Evolutionary conservation across 1,140 invertebrate species (phyloP).

Genomic region (Camponotus pennsylvanicus): DNA sequence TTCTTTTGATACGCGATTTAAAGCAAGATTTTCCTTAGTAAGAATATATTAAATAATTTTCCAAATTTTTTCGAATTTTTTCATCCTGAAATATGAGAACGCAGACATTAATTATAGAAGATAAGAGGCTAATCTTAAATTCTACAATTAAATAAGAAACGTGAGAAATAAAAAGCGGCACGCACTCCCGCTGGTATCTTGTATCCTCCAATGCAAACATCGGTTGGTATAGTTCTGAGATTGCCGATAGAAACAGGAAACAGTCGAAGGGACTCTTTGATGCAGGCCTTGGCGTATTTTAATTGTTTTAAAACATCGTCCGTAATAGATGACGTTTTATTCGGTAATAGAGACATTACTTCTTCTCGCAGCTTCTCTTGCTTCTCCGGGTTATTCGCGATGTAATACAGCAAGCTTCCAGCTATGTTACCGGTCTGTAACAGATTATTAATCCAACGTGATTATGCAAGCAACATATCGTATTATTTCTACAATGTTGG

Average conservation of each 20-base stretch:
- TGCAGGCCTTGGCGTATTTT: slow-evolving; percentile 89
- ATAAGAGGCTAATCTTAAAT: background rate
- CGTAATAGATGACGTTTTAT: slow-evolving; percentile 85
- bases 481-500: background rate
- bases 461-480: background rate
- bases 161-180: background rate
- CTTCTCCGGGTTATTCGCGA: slow-evolving; percentile 88
- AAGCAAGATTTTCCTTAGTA: too few species aligned
- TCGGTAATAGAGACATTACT: slow-evolving; percentile 85
- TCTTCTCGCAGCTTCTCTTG: slow-evolving; percentile 91
- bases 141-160: background rate
- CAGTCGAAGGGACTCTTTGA: slow-evolving; percentile 90
- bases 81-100: background rate
- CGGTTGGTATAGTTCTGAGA: slow-evolving; percentile 83
- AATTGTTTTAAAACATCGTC: slow-evolving; percentile 86
- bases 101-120: background rate
- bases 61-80: background rate
- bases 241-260: slow-evolving; percentile 84
- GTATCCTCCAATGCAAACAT: slow-evolving; percentile 84
- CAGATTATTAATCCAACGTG: background rate
- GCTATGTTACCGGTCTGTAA: slow-evolving; percentile 80
- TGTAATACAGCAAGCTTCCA: slow-evolving; percentile 86
- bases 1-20: too few species aligned
- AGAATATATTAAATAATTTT: background rate
- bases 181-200: slow-evolving; percentile 85